Evolutionary conservation across 2,888 invertebrate genomes (phyloP), one percentile per base, ranked within the genome.

Genomic region (Cryptophagus acutangulus): DNA sequence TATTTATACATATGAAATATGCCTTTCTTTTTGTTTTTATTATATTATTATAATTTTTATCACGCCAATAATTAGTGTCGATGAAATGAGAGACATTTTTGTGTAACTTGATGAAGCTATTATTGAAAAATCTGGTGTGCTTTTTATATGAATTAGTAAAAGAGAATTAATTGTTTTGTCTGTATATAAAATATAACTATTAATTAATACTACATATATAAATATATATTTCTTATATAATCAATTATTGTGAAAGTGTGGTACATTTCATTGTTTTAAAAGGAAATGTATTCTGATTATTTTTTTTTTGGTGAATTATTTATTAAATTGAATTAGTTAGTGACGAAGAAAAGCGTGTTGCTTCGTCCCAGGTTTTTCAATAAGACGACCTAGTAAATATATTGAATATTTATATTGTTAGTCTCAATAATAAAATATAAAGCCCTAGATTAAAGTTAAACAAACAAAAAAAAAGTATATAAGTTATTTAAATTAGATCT

Each of bases 51-150:
- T 48, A 37, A 48, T 49, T 49, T 51, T 48, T 48, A 52, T 46
- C 47, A 36, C 38, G 42, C 40, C 41, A 42, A 40, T 43, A 29
- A 28, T 37, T 40, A 29, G 45, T 49, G 46, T 52, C 36, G 31
- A 13, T 15, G 16, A 12, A 10, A 12, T 29, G 20, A 5, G 12
- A 31, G 24, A 44, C 28, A 17, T 30, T 10, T 25, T 10, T 24
- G 4, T 33, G 36, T 30, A 38, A 30, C 14, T 47, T 31, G 24
- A 35, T 41, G 16, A 40, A 30, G 31, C 13, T 28, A 15, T 10
- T 46, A 53, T 54, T 55, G 53, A 52, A 51, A 51, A 54, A 56
- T 56, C 54, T 56, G 56, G 49, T 48, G 40, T 26, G 26, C 12
- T 26, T 26, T 26, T n/a, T 26, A 26, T 26, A 26, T 26, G 12